A percentile compares a stretch with the other conserved stretches of the same genome.
These are phyloP conservation scores for Neodon shergylaensis DNA, from an alignment of 2,113 vertebrate species.

Conservation along the genomic window DNA sequence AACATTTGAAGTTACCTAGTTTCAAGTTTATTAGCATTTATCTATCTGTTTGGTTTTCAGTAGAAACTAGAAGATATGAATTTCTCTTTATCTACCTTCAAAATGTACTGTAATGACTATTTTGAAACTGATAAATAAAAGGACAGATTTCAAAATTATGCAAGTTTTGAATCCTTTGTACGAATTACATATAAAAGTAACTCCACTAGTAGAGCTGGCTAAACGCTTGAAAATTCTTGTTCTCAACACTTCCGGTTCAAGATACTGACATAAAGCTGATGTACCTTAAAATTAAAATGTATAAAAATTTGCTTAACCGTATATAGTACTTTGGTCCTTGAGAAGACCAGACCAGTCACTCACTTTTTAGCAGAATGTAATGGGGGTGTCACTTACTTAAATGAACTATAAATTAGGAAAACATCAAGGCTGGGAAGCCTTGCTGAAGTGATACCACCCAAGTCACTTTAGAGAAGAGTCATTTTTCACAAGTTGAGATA, in stretches of 20 bases:
- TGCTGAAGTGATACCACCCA: neutral
- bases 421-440: neutral
- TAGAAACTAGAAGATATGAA: neutral
- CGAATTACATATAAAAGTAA: conserved; percentile 41
- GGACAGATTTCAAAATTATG: conserved; percentile 19
- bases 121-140: neutral
- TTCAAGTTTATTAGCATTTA: conserved; percentile 37
- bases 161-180: conserved; percentile 33
- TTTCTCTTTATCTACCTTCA: conserved; percentile 11
- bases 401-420: neutral
- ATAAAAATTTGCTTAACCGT: conserved; percentile 15
- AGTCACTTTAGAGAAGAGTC: conserved; percentile 32
- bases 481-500: neutral
- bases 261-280: neutral
- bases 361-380: neutral
- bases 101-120: conserved; percentile 18
- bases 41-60: conserved; percentile 13
- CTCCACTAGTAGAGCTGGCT: neutral
- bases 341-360: neutral
- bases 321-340: neutral
- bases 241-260: neutral
- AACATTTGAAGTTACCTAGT: neutral
- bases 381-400: neutral
- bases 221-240: conserved; percentile 21
- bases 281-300: neutral